Conservation (phyloP, 2,113 vertebrate genomes). For the Macquaria australasica region DNA sequence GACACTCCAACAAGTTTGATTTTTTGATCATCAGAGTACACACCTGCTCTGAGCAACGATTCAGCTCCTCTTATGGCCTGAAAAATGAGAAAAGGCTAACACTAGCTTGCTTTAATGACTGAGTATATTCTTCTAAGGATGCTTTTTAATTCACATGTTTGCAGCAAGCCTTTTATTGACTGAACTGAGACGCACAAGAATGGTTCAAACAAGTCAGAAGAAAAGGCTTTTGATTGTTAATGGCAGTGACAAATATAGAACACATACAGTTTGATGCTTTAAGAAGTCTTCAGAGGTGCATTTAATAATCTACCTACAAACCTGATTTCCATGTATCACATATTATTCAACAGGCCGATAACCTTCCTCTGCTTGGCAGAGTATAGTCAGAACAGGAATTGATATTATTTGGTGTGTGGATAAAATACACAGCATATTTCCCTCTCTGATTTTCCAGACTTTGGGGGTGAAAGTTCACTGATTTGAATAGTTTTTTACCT, state of each 20-base stretch:
- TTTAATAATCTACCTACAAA: not conserved
- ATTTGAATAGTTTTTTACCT: not conserved
- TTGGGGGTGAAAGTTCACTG: not conserved
- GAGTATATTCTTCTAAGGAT: not conserved
- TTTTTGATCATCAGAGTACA: not conserved
- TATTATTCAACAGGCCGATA: not conserved
- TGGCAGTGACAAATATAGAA: not conserved
- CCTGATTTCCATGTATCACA: not conserved
- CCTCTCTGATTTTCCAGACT: not conserved
- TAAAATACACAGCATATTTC: too few species aligned
- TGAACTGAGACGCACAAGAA: not conserved
- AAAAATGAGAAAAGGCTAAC: not conserved
- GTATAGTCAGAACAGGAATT: not conserved
- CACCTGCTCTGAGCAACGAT: not conserved
- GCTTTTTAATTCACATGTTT: not conserved
- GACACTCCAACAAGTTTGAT: not conserved
- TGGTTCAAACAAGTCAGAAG: not conserved
- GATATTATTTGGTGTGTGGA: not conserved
- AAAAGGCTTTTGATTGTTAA: not conserved
- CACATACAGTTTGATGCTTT: not conserved
- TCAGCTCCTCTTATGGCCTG: not conserved
- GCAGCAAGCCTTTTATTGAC: not conserved
- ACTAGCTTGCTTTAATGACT: not conserved
- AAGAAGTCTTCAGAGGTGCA: not conserved
- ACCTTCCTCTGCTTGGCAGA: not conserved